Conservation (phyloP, 2,113 vertebrate genomes). For the Vidua macroura region DNA sequence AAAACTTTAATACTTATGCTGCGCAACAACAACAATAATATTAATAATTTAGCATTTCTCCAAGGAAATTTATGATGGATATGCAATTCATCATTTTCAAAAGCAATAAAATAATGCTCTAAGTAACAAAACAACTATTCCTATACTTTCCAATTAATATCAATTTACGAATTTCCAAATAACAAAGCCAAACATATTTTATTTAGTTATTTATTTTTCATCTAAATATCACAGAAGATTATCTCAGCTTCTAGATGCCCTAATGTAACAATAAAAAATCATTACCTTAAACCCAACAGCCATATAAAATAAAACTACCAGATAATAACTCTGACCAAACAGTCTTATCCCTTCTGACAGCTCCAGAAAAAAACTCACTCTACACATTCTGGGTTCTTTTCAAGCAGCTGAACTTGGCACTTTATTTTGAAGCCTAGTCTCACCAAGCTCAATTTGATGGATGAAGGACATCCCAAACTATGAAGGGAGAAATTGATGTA, state of each 20-base stretch:
- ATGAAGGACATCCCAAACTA: background rate
- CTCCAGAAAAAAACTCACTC: background rate
- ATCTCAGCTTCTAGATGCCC: background rate
- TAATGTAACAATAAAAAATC: background rate
- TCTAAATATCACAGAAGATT: background rate
- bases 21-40: background rate
- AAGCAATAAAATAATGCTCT: background rate
- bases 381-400: background rate
- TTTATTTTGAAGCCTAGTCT: background rate
- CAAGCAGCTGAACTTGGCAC: background rate
- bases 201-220: background rate
- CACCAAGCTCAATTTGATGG: background rate
- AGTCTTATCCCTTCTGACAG: background rate
- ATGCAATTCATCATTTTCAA: background rate
- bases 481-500: background rate
- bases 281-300: background rate
- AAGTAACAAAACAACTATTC: background rate
- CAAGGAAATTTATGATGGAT: background rate
- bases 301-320: background rate
- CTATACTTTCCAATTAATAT: background rate
- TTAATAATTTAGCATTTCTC: constrained; percentile 3
- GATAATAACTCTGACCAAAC: background rate
- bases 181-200: background rate
- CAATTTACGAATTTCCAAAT: background rate
- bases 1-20: background rate